A percentile compares a stretch with the other conserved stretches of the same genome.
These are phyloP conservation scores for Pao palembangensis DNA, from an alignment of 2,113 vertebrate genomes.

Conservation along the genomic window DNA sequence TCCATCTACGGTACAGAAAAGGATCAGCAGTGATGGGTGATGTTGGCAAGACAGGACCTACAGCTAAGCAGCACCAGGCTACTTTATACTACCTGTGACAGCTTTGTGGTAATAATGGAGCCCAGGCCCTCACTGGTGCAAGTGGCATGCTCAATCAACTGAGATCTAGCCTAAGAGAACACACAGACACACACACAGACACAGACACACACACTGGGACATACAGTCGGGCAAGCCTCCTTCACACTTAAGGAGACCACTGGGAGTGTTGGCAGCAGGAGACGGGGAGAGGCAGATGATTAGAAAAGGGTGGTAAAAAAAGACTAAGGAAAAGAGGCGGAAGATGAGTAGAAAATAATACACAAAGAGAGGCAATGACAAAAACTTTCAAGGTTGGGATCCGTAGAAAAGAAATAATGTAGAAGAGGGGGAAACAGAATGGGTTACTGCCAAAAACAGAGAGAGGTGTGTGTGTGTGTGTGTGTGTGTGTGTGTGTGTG, in stretches of 20 bases:
- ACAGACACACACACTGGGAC: constrained; percentile 23
- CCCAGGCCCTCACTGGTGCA: constrained; percentile 51
- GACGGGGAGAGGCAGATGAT: constrained; percentile 39
- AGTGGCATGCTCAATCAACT: constrained; percentile 71
- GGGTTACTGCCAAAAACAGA: constrained; percentile 42
- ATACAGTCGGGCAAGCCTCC: constrained; percentile 47
- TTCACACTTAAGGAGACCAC: constrained; percentile 67
- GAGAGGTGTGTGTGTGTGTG: neutral
- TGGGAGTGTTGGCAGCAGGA: constrained; percentile 56
- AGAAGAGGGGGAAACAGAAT: neutral
- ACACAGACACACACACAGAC: constrained; percentile 25
- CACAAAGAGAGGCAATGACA: constrained; percentile 9
- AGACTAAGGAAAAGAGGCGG: constrained; percentile 28
- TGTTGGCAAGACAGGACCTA: constrained; percentile 39
- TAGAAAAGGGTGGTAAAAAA: constrained; percentile 14
- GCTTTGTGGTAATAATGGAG: constrained; percentile 73
- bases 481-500: too few relatives aligned
- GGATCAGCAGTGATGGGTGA: constrained; percentile 15
- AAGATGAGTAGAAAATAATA: constrained; percentile 11
- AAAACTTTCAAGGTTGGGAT: constrained; percentile 30
- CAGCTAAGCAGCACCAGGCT: constrained; percentile 56
- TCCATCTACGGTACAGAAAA: neutral
- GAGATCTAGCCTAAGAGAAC: constrained; percentile 60
- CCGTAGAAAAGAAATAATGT: neutral
- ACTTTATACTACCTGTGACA: constrained; percentile 68